A percentile compares a stretch with the other conserved stretches of the same genome.
Evolutionary conservation across 2,797 vertebrate species (phyloP).

Genomic region (Thaleichthys pacificus): DNA sequence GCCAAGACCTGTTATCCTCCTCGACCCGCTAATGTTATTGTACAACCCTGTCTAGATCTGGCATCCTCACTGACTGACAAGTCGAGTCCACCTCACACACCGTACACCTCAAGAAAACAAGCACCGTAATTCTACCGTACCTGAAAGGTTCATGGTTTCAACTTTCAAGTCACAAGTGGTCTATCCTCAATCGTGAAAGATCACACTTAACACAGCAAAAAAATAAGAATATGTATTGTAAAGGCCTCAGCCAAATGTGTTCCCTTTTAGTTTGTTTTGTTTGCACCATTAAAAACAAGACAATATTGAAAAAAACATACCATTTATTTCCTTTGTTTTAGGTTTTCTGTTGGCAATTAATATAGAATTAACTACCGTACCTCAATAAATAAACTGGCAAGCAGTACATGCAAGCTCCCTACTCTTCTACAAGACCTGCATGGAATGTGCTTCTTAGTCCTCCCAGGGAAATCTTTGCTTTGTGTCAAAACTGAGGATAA

Average conservation of each 20-base stretch:
- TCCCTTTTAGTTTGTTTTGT: background rate
- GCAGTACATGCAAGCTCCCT: conserved; percentile 11
- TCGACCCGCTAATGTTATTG: background rate
- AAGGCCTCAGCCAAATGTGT: background rate
- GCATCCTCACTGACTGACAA: background rate
- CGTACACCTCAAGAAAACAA: background rate
- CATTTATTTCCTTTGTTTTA: background rate
- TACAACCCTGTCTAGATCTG: background rate
- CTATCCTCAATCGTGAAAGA: background rate
- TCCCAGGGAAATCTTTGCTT: conserved; percentile 1
- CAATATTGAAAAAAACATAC: background rate
- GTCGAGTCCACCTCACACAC: background rate
- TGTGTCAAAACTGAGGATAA: conserved; percentile 7
- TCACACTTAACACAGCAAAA: background rate
- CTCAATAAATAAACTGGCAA: conserved; percentile 8
- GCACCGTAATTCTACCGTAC: background rate
- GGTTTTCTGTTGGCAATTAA: background rate
- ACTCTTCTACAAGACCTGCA: conserved; percentile 1
- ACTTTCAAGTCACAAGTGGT: background rate
- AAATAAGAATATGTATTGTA: background rate
- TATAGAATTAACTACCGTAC: background rate
- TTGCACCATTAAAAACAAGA: background rate
- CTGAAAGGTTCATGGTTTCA: background rate
- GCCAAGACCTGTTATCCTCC: no score
- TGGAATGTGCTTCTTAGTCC: conserved; percentile 11